A percentile compares a stretch with the other conserved stretches of the same genome.
Conservation (phyloP, 1,140 invertebrate species). For the Mercenaria mercenaria region DNA sequence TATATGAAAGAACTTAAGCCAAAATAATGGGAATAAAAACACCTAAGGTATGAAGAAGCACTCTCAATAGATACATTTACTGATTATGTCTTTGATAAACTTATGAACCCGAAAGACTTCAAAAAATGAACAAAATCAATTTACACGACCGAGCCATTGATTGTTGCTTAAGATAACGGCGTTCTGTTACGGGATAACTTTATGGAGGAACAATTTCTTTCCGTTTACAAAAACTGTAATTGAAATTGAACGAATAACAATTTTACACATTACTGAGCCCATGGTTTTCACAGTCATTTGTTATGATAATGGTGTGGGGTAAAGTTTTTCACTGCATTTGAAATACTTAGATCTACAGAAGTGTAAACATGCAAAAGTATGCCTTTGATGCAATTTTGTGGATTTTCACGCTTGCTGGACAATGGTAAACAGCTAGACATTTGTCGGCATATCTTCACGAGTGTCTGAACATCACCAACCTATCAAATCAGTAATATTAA, state of each 20-base stretch:
- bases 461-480: not conserved
- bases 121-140: slow-evolving; percentile 26
- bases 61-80: slow-evolving; percentile 26
- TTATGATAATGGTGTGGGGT: not conserved
- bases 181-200: not conserved
- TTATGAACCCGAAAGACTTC: not conserved
- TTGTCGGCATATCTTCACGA: slow-evolving; percentile 11
- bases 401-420: slow-evolving; percentile 30
- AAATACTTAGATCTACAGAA: not conserved
- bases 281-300: not conserved
- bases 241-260: not conserved
- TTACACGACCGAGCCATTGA: not conserved
- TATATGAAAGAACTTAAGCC: not conserved
- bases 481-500: not conserved
- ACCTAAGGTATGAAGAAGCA: not conserved
- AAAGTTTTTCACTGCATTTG: not conserved
- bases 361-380: not conserved
- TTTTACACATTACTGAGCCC: not conserved
- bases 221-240: not conserved
- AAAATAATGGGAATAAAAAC: not conserved
- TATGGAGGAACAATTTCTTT: not conserved
- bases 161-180: not conserved
- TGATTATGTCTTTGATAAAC: slow-evolving; percentile 22
- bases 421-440: not conserved
- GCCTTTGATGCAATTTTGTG: slow-evolving; percentile 6